Base-by-base conservation (phyloP, 2,113 vertebrate genomes). In the Phalacrocorax pelagicus region DNA sequence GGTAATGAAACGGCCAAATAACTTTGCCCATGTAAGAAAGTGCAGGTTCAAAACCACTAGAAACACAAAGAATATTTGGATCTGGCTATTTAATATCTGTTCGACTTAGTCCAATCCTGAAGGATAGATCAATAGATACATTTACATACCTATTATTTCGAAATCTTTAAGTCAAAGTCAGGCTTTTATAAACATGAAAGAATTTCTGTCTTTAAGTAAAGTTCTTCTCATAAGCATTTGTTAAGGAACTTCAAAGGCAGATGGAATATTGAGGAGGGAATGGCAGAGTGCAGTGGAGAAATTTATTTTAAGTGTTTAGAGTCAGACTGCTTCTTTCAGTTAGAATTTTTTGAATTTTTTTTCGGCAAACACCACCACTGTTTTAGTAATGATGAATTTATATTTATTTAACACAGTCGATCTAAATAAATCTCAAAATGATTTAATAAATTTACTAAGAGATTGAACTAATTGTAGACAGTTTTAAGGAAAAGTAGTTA, bases 281-380 rank as follows among this genome's bases (percentile, higher is more conserved):
- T 16, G 5, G 17, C 70, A 79, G 67, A 86, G 40, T 71, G 47
- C 26, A 78, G 62, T 13, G 16, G 36, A 86, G 22, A 34, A 73
- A 70, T 58, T 46, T 40, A 70, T 75, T 88, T 85, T 63, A 86
- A 51, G 36, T 72, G 11, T 5, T 0, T 62, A 47, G 58, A 86
- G 21, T 24, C 71, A 92, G 34, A 42, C 69, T 78, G 54, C 32
- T 94, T 92, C 44, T 92, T 92, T 90, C 59, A 42, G 72, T 49
- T 95, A 79, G 40, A 91, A 61, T 62, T 24, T 73, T 88, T 92
- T 52, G 61, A 74, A 92, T 91, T 95, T 95, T 24, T 78, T 93
- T 92, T 96, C 40, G 34, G 49, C 71, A 93, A 91, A 52, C 23
- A 57, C 34, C 22, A 88, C 9, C 22, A 78, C 42, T 71, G n/a